Evolutionary conservation across 2,797 vertebrate species (phyloP).

Genomic region (Mormyrus hasselquistii): DNA sequence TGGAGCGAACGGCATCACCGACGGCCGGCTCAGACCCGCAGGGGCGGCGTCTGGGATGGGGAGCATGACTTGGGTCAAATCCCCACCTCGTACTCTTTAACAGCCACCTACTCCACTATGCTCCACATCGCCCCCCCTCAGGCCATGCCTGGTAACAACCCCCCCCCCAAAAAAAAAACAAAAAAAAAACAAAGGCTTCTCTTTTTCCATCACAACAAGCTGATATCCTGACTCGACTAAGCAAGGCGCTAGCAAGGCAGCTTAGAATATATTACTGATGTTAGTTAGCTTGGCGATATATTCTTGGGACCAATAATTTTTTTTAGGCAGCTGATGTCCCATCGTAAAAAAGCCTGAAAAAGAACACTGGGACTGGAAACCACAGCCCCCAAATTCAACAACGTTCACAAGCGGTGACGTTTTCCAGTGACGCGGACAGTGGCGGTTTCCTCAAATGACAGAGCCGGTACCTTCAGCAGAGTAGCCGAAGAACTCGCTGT

Average conservation of each 20-base stretch:
- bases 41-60: not conserved
- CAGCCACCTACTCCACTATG: not conserved
- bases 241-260: not conserved
- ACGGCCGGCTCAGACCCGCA: constrained; percentile 71
- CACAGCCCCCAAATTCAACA: not conserved
- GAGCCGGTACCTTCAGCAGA: constrained; percentile 74
- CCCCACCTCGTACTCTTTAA: not conserved
- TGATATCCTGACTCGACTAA: not conserved
- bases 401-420: not conserved
- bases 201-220: not conserved
- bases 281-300: not conserved
- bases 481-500: constrained; percentile 94
- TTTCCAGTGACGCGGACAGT: not conserved
- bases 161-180: not conserved
- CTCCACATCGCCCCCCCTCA: not conserved
- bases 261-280: not conserved
- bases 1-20: constrained; percentile 96
- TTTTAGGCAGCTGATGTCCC: not conserved
- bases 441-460: not conserved
- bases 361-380: not conserved
- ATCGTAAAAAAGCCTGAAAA: not conserved
- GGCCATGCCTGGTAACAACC: not conserved
- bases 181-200: not conserved
- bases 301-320: not conserved
- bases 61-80: not conserved